Base-by-base conservation (phyloP, 2,888 invertebrate species). In the Dioctria linearis region DNA sequence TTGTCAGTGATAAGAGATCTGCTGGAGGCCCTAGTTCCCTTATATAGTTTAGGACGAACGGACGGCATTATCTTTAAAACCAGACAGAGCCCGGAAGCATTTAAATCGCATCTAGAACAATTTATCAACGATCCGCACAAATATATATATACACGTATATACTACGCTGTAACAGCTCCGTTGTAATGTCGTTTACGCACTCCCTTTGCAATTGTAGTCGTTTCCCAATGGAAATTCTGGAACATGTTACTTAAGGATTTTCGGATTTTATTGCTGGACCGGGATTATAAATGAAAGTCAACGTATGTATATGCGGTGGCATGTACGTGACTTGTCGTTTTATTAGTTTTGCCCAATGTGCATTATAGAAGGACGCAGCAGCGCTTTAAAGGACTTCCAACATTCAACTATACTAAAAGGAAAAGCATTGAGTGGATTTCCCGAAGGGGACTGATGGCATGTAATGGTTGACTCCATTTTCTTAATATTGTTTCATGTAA, bases 301-400 rank as follows among this genome's bases (percentile, higher is more conserved):
- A n/a, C 65, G 65, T 67, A 46, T 46, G 67, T 71, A 49, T 71
- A 51, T 54, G 37, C 49, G 25, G 37, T 39, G 5, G 39, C 25
- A 46, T 51, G 54, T 71, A 54, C 71, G 71, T 71, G 71, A 71
- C 71, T 71, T 71, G 51, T 71, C 71, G 37, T 71, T 71, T 71
- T 54, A 71, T 71, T 71, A 51, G 51, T 54, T 54, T 71, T 51
- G 71, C 5, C 39, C 71, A 51, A 69, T 25, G 25, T 9, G 51
- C 37, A 40, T 25, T 51, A 8, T 5, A 46, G 8, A 46, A 8
- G 8, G 54, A 9, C 39, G 71, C 51, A 46, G 40, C 51, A n/a
- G n/a, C n/a, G n/a, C n/a, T 71, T 71, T 71, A 71, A 71, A 71
- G 25, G 71, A 51, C 51, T 71, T 71, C 46, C n/a, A 3, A 25